Base-by-base conservation (phyloP, 92 coral and sea anemone species). In the Meandrina meandrites region DNA sequence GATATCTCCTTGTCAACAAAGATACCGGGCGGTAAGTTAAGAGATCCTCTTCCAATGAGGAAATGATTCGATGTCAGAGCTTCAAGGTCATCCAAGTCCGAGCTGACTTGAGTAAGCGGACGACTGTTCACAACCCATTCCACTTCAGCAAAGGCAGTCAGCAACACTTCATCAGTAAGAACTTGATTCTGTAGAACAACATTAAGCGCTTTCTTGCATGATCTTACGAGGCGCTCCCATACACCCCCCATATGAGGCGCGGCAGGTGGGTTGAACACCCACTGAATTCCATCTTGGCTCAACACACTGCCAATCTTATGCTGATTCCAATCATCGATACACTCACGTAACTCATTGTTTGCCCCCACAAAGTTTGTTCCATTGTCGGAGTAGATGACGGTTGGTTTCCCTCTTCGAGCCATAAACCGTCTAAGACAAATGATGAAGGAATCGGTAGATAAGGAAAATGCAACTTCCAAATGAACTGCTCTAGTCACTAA, bases 71-170 rank as follows among this genome's bases (percentile, higher is more conserved):
- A 91, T 5, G 93, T 92, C 15, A 90, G 66, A 9, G 95, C 87
- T 57, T 90, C 93, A 12, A 87, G 75, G 58, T 92, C 93, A 34
- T 71, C 64, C 31, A 82, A 84, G 86, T 92, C 83, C 16, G 82
- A 79, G 78, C 93, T 90, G 8, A 87, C 87, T 31, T 74, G 78
- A 27, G 88, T 90, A 9, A 86, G 80, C 8, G 95, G 91, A 19
- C 90, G 81, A 82, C 94, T 91, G 82, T 91, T 91, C 8, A 90
- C 64, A 17, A 92, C 54, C 13, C 88, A 88, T 62, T 92, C 93
- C 5, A 84, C 85, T 79, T 92, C 93, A 17, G 82, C n/a, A n/a
- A n/a, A n/a, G n/a, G n/a, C n/a, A n/a, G n/a, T n/a, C n/a, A n/a
- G n/a, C n/a, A n/a, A n/a, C 75, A 77, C 75, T 22, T 87, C 90